Conservation (phyloP, 2,888 invertebrate genomes). For the Rotaria socialis region DNA sequence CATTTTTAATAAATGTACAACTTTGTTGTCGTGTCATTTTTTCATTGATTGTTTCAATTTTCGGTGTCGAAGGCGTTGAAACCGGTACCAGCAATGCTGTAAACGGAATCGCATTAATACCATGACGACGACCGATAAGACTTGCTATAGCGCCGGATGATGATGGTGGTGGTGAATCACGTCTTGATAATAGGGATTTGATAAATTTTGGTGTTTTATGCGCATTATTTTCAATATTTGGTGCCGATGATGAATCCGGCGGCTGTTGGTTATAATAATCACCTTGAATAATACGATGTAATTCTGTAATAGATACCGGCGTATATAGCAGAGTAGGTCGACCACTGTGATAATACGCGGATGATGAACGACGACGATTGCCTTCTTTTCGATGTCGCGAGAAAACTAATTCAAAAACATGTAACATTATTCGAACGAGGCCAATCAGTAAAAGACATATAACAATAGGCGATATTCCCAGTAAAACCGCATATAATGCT, state of each 20-base stretch:
- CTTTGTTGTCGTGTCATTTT: not conserved
- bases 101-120: not conserved
- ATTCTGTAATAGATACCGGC: not conserved
- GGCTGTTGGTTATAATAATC: not conserved
- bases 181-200: not conserved
- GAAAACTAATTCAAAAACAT: not conserved
- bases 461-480: constrained; percentile 22
- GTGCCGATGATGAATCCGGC: not conserved
- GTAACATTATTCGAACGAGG: not conserved
- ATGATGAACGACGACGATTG: not conserved
- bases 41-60: not conserved
- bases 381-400: not conserved
- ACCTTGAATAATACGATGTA: constrained; percentile 35
- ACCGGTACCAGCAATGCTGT: not conserved
- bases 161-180: not conserved
- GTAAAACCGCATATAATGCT: not conserved
- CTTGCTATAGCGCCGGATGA: not conserved
- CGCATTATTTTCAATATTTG: not conserved
- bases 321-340: not conserved
- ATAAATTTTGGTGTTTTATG: not conserved
- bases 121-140: not conserved
- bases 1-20: not conserved
- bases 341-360: not conserved
- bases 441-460: not conserved
- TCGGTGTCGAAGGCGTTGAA: not conserved